A percentile compares a stretch with the other conserved stretches of the same genome.
These are phyloP conservation scores for Astyanax mexicanus DNA, from an alignment of 2,797 vertebrate species.

Conservation along the genomic window DNA sequence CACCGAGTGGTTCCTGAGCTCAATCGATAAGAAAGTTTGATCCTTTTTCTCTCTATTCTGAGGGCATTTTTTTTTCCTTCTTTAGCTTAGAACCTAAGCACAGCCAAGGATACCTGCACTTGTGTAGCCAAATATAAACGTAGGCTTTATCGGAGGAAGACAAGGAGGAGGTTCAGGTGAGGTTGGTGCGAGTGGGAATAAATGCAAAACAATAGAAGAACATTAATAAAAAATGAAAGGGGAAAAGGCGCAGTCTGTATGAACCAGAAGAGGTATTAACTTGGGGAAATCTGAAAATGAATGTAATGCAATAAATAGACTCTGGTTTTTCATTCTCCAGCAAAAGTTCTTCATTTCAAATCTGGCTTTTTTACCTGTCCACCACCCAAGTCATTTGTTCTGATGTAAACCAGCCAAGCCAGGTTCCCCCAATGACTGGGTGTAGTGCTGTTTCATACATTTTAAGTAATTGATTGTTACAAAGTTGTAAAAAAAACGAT, in stretches of 20 bases:
- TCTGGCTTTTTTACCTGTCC: conserved; percentile 54
- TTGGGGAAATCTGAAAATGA: conserved; percentile 60
- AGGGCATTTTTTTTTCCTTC: neutral
- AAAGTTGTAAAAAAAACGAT: conserved; percentile 86
- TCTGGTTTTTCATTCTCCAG: conserved; percentile 30
- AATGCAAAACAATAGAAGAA: neutral
- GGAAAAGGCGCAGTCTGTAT: conserved; percentile 34
- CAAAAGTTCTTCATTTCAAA: conserved; percentile 18
- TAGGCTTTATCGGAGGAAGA: conserved; percentile 14
- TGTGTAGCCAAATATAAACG: conserved; percentile 26
- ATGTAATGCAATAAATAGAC: conserved; percentile 64
- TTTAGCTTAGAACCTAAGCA: conserved; percentile 18
- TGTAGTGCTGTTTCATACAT: too few species aligned
- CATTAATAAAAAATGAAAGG: conserved; percentile 18
- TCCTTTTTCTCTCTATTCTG: neutral
- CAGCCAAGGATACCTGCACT: conserved; percentile 15
- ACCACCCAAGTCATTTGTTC: conserved; percentile 65
- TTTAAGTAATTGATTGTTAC: too few species aligned
- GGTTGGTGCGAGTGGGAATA: too few species aligned
- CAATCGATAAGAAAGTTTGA: conserved; percentile 83
- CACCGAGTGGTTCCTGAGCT: conserved; percentile 87
- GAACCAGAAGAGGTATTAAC: conserved; percentile 33
- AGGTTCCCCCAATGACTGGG: conserved; percentile 28
- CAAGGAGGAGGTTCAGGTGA: conserved; percentile 15
- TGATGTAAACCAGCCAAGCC: conserved; percentile 43